Conservation (phyloP, 2,888 invertebrate genomes). For the Pristionchus entomophagus region DNA sequence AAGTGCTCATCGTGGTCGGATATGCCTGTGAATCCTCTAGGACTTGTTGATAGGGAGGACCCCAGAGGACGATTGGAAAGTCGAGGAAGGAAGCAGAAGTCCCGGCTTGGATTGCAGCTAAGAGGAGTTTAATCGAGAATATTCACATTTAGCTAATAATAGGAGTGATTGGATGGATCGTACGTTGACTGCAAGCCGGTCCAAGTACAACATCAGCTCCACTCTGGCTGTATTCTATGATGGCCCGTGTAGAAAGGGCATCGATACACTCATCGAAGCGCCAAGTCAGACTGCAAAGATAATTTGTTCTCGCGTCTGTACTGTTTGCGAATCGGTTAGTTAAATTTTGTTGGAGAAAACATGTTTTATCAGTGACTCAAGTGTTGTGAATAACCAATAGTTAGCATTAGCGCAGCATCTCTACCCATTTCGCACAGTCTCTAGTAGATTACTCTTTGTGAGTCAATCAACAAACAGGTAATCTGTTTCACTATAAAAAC, state of each 20-base stretch:
- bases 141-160: not conserved
- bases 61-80: constrained; percentile 61
- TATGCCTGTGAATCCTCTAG: constrained; percentile 55
- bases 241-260: constrained; percentile 51
- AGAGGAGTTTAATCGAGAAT: not conserved
- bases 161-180: not conserved
- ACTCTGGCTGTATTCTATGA: constrained; percentile 54
- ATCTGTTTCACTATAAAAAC: not conserved
- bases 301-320: not conserved
- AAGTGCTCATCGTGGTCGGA: constrained; percentile 59
- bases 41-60: constrained; percentile 58
- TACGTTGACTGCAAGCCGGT: constrained; percentile 59
- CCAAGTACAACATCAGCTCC: constrained; percentile 59
- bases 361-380: not conserved
- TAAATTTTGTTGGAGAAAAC: not conserved
- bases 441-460: too few species aligned
- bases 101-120: constrained; percentile 39
- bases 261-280: constrained; percentile 55
- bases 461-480: not conserved
- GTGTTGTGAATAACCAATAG: not conserved
- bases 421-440: too few species aligned
- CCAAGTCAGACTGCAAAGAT: constrained; percentile 56
- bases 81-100: constrained; percentile 58
- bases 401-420: too few species aligned
- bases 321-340: not conserved